Evolutionary conservation across 2,113 vertebrate genomes (phyloP).

Genomic region (Embiotoca jacksoni): DNA sequence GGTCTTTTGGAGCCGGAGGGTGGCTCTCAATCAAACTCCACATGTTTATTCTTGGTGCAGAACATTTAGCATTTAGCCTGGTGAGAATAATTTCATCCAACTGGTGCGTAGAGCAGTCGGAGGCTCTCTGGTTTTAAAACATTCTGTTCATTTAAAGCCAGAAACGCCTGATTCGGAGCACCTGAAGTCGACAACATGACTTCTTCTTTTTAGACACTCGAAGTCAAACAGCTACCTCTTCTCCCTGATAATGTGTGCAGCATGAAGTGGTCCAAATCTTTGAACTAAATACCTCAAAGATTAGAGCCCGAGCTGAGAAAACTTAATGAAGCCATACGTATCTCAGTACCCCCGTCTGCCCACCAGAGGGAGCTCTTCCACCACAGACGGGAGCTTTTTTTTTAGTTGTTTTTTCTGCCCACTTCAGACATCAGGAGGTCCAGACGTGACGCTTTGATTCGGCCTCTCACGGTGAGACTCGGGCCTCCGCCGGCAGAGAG

Average conservation of each 20-base stretch:
- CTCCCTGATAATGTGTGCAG: not conserved
- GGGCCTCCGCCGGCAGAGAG: not conserved
- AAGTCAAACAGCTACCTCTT: not conserved
- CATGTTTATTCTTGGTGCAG: too few relatives aligned
- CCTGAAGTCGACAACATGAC: not conserved
- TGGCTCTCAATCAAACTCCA: too few relatives aligned
- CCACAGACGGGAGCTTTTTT: not conserved
- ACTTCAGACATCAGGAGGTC: not conserved
- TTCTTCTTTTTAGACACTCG: not conserved
- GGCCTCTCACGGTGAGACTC: slow-evolving; percentile 4
- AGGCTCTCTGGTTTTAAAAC: not conserved
- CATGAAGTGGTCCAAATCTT: not conserved
- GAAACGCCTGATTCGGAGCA: not conserved
- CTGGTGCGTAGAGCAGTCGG: too few relatives aligned
- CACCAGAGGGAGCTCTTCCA: slow-evolving; percentile 60
- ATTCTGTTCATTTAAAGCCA: not conserved
- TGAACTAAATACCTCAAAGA: not conserved
- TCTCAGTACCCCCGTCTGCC: not conserved
- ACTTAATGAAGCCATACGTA: not conserved
- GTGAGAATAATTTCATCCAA: not conserved
- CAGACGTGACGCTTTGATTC: slow-evolving; percentile 15
- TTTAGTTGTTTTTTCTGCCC: not conserved
- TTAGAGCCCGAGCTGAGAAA: not conserved
- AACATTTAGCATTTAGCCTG: not conserved
- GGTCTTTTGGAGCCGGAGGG: too few relatives aligned